Conservation (phyloP, 2,797 vertebrate genomes). For the Liasis olivaceus region DNA sequence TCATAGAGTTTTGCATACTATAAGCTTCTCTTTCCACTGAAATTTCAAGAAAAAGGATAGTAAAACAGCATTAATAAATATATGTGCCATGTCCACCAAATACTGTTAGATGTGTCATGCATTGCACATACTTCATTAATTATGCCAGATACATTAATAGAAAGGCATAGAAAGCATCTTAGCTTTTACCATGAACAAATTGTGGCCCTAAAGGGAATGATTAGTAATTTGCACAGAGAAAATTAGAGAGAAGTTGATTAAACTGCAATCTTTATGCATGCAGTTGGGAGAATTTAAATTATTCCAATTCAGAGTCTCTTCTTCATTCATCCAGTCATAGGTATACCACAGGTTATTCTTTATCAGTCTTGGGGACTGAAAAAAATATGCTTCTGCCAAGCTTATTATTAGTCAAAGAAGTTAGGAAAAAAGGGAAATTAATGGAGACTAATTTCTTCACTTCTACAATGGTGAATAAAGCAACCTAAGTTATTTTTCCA, state of each 20-base stretch:
- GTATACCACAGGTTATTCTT: slow-evolving; percentile 15
- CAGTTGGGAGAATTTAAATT: neutral
- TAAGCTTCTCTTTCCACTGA: neutral
- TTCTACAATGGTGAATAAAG: neutral
- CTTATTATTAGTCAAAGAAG: neutral
- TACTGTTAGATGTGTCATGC: neutral
- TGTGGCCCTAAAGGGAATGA: slow-evolving; percentile 8
- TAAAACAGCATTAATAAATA: neutral
- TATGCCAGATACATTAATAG: neutral
- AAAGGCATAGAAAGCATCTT: slow-evolving; percentile 8
- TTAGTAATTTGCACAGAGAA: slow-evolving; percentile 38
- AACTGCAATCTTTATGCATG: slow-evolving; percentile 20
- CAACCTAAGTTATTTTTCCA: neutral
- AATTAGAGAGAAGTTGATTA: slow-evolving; percentile 34
- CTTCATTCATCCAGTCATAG: neutral
- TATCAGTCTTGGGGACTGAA: neutral
- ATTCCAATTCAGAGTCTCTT: neutral
- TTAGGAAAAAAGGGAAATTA: neutral
- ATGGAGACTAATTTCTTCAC: neutral
- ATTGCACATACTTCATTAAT: neutral
- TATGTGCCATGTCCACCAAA: neutral
- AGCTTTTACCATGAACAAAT: slow-evolving; percentile 31
- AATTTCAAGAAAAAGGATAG: neutral
- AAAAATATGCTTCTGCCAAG: neutral
- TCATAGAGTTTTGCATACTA: neutral